Evolutionary conservation across 2,113 vertebrate species (phyloP).

Genomic region (Amblyopsis rosae): DNA sequence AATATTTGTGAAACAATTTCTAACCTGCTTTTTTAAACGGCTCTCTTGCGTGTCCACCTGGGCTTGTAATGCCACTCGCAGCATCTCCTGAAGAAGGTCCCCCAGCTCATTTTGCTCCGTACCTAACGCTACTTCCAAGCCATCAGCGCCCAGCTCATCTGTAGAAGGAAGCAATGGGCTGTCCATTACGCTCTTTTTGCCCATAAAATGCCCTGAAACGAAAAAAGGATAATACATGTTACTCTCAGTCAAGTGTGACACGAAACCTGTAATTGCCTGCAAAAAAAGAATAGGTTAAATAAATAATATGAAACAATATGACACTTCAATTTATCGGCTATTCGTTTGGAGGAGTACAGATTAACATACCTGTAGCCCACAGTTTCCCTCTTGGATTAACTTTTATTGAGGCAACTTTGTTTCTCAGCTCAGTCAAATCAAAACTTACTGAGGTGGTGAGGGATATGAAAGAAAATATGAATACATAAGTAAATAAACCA

Average conservation of each 20-base stretch:
- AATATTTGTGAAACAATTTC: neutral
- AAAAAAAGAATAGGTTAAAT: neutral
- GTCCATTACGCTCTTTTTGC: slow-evolving; percentile 88
- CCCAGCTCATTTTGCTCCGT: slow-evolving; percentile 67
- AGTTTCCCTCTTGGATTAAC: slow-evolving; percentile 89
- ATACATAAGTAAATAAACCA: slow-evolving; percentile 72
- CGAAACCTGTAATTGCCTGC: neutral
- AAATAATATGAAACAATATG: slow-evolving; percentile 7
- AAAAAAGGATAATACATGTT: neutral
- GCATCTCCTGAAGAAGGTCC: slow-evolving; percentile 78
- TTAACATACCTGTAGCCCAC: slow-evolving; percentile 89
- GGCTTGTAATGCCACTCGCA: slow-evolving; percentile 76
- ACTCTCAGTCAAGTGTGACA: neutral
- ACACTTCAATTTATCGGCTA: neutral
- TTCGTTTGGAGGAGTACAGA: neutral
- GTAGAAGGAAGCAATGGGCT: slow-evolving; percentile 57
- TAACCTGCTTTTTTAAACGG: slow-evolving; percentile 76
- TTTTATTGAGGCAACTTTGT: slow-evolving; percentile 84
- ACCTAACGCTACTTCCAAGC: slow-evolving; percentile 43
- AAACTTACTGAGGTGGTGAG: slow-evolving; percentile 77
- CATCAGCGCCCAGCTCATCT: slow-evolving; percentile 40
- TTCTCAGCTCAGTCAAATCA: slow-evolving; percentile 81
- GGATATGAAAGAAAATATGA: slow-evolving; percentile 78
- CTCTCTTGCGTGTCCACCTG: slow-evolving; percentile 70
- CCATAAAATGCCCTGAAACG: slow-evolving; percentile 90